These are phyloP conservation scores for Hypselothyrea guttata DNA, from an alignment of 2,888 invertebrate species.

Conservation along the genomic window DNA sequence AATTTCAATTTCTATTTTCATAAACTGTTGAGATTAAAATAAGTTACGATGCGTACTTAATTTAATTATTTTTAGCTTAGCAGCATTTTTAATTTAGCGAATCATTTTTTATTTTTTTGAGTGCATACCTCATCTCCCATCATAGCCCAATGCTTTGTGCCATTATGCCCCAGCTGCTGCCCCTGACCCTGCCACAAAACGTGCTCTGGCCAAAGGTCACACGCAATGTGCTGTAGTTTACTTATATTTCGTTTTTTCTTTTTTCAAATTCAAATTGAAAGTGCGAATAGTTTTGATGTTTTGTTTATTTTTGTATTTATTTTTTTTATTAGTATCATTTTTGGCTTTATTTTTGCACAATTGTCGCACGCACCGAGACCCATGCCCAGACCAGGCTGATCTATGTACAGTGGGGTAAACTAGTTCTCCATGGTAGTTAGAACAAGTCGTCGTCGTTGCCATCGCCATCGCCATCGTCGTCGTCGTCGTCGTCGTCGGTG, in stretches of 20 bases:
- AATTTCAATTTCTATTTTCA: no score
- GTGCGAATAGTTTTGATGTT: conserved; percentile 21
- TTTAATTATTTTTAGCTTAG: no score
- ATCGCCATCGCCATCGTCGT: conserved; percentile 4
- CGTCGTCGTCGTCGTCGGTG: conserved; percentile 6
- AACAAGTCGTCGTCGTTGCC: conserved; percentile 32
- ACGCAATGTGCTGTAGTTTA: conserved; percentile 31
- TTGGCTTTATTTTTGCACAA: conserved; percentile 5
- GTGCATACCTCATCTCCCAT: no score
- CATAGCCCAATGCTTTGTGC: not conserved
- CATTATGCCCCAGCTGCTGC: not conserved
- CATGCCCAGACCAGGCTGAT: conserved; percentile 36
- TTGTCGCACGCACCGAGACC: conserved; percentile 18
- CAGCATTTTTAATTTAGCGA: no score
- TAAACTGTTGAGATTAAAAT: no score
- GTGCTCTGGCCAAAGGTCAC: conserved; percentile 29
- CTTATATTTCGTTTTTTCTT: not conserved
- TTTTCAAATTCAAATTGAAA: conserved; percentile 36
- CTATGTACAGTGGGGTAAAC: conserved; percentile 27
- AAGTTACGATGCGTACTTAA: no score
- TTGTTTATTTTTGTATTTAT: not conserved
- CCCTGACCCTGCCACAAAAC: not conserved
- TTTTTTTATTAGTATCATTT: not conserved
- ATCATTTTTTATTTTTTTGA: no score
- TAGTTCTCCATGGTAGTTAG: conserved; percentile 34